Evolutionary conservation across 2,888 invertebrate species (phyloP).

Genomic region (Alloplasta piceator): DNA sequence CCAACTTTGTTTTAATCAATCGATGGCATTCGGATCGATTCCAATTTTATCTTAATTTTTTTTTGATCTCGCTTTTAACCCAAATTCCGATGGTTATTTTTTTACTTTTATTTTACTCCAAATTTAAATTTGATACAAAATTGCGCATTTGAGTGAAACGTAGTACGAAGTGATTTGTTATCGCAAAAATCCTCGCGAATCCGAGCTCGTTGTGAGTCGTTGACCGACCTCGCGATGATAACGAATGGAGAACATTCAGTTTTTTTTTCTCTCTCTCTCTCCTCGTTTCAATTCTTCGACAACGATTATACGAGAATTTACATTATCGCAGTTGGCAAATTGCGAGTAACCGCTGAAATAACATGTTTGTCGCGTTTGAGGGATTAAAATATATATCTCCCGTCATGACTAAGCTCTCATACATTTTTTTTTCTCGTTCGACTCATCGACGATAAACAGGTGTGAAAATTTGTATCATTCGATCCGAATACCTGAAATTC

Average conservation of each 20-base stretch:
- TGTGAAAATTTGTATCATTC: neutral
- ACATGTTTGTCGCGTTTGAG: conserved; percentile 51
- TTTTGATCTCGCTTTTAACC: too few species aligned
- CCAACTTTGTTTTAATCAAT: too few species aligned
- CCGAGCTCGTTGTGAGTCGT: conserved; percentile 39
- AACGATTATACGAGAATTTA: conserved; percentile 50
- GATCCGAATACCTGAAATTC: too few species aligned
- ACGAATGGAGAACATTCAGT: conserved; percentile 23
- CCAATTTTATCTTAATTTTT: too few species aligned
- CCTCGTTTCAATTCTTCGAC: neutral
- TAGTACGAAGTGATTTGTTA: conserved; percentile 27
- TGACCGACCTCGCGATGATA: conserved; percentile 59
- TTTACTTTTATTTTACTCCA: too few species aligned
- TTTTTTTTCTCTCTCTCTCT: conserved; percentile 26
- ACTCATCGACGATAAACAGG: neutral
- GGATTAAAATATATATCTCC: conserved; percentile 33
- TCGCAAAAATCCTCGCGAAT: conserved; percentile 46
- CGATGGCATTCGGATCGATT: too few species aligned
- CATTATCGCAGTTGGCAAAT: conserved; percentile 46
- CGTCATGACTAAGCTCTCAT: conserved; percentile 18
- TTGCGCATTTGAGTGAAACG: too few species aligned
- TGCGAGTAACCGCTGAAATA: conserved; percentile 43
- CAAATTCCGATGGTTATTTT: too few species aligned
- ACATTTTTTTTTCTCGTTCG: neutral
- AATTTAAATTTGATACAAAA: too few species aligned